These are phyloP conservation scores for Styela plicata DNA, from an alignment of 23 tunicate species.

Conservation along the genomic window DNA sequence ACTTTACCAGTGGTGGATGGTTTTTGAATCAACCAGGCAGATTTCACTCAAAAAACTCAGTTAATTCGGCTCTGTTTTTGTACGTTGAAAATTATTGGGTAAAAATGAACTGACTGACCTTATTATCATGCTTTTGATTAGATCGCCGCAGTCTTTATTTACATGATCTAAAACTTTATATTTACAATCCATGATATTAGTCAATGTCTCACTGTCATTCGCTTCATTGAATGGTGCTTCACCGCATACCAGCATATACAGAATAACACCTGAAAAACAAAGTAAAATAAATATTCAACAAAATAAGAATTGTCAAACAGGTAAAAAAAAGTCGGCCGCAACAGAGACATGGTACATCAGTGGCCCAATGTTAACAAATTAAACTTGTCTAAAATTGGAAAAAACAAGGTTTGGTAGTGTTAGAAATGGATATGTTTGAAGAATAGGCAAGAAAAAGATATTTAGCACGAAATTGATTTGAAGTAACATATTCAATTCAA, in stretches of 20 bases:
- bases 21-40: too few relatives aligned
- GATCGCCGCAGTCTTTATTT: constrained; percentile 60
- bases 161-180: constrained; percentile 87
- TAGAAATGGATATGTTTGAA: too few relatives aligned
- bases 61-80: not conserved
- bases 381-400: too few relatives aligned
- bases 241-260: constrained; percentile 98
- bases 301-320: too few relatives aligned
- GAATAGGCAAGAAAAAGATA: too few relatives aligned
- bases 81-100: not conserved
- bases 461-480: too few relatives aligned
- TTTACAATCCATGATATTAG: constrained; percentile 95
- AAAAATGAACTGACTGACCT: constrained; percentile 41
- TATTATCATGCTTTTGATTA: constrained; percentile 68
- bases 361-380: too few relatives aligned
- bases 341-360: not conserved
- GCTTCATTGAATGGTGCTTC: constrained; percentile 99
- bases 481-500: too few relatives aligned
- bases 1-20: too few relatives aligned
- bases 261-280: constrained; percentile 77
- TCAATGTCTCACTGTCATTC: constrained; percentile 94
- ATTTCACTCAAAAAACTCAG: too few relatives aligned
- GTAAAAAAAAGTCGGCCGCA: not conserved
- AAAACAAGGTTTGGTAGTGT: too few relatives aligned
- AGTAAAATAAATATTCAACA: constrained; percentile 9